Percentiles rank a stretch among this genome's conserved stretches.
phyloP scores from a whole-genome alignment of 2,113 vertebrate species.

The Tympanuchus pallidicinctus region DNA sequence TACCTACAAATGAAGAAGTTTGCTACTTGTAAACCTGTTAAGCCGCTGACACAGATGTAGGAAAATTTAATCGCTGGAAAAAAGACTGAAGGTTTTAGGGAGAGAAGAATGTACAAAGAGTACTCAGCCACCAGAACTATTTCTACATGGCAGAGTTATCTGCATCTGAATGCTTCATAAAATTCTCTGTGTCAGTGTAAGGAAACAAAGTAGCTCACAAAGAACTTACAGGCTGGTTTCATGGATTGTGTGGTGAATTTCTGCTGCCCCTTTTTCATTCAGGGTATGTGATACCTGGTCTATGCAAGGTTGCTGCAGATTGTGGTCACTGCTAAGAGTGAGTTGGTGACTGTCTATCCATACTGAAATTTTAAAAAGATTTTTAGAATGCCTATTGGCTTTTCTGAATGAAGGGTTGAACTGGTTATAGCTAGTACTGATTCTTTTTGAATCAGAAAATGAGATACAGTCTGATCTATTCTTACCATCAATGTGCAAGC shows the following conservation, averaged over 20 bases:
- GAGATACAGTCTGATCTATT: background rate
- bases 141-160: conserved; percentile 14
- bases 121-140: background rate
- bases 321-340: background rate
- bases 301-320: background rate
- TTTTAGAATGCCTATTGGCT: background rate
- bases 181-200: background rate
- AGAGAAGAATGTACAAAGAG: background rate
- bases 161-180: conserved; percentile 25
- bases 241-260: background rate
- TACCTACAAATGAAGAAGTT: background rate
- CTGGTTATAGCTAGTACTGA: background rate
- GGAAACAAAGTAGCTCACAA: background rate
- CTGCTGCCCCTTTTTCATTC: background rate
- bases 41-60: background rate
- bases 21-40: background rate
- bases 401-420: background rate
- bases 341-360: background rate
- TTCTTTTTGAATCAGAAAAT: background rate
- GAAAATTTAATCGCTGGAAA: background rate
- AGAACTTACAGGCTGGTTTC: background rate
- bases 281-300: background rate
- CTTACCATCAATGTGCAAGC: background rate
- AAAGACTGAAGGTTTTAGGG: background rate
- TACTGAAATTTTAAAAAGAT: background rate